Evolutionary conservation across 2,888 invertebrate species (phyloP).

Genomic region (Lysandra coridon): DNA sequence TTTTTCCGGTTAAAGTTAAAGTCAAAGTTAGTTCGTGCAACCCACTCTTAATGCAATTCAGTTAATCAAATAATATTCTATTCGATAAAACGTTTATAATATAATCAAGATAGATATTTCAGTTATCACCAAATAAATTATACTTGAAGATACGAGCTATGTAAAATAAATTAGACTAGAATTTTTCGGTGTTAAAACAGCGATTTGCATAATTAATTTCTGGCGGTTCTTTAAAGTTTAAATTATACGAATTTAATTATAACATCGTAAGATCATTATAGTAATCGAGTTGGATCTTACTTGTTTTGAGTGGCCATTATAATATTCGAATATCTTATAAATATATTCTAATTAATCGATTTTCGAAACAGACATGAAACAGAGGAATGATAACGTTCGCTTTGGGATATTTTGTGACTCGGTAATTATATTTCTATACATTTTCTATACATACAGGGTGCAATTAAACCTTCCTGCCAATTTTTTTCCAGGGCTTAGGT

Average conservation of each 20-base stretch:
- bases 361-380: too few relatives aligned
- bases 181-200: conserved; percentile 1
- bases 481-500: too few relatives aligned
- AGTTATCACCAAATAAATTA: neutral
- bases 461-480: too few relatives aligned
- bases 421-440: too few relatives aligned
- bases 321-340: neutral
- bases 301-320: neutral
- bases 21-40: too few relatives aligned
- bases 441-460: too few relatives aligned
- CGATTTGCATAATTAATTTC: conserved; percentile 12
- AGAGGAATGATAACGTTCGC: too few relatives aligned
- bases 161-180: neutral
- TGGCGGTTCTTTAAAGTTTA: neutral
- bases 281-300: conserved; percentile 16
- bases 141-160: neutral
- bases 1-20: too few relatives aligned
- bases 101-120: neutral
- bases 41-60: neutral
- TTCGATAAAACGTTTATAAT: neutral
- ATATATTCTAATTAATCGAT: neutral
- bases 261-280: neutral
- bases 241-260: neutral
- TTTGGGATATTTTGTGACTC: too few relatives aligned
- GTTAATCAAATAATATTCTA: neutral